phyloP scores from a whole-genome alignment of 2,888 invertebrate species.

The Lycaena phlaeas region DNA sequence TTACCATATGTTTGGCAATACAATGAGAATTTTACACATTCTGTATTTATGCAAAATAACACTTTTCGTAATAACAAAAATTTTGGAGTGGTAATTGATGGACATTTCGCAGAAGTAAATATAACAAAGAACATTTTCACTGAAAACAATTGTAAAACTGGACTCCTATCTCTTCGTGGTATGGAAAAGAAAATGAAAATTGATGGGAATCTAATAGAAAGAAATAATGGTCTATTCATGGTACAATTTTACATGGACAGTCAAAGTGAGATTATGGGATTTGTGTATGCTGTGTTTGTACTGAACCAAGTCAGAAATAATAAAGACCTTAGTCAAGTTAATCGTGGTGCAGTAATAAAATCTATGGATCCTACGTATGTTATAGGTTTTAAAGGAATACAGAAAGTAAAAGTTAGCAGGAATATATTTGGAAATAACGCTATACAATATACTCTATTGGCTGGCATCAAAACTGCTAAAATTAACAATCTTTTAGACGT shows the following conservation, averaged over 20 bases:
- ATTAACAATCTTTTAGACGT: constrained; percentile 91
- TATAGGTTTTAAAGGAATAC: constrained; percentile 93
- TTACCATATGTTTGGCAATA: constrained; percentile 97
- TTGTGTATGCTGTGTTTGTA: constrained; percentile 84
- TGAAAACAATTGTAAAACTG: constrained; percentile 86
- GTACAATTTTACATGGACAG: constrained; percentile 91
- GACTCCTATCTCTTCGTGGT: constrained; percentile 86
- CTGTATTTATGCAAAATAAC: constrained; percentile 88
- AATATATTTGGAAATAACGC: constrained; percentile 90
- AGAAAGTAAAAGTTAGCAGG: constrained; percentile 90
- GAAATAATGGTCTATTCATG: constrained; percentile 87
- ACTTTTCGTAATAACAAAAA: constrained; percentile 89
- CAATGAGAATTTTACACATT: constrained; percentile 94
- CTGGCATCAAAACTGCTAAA: constrained; percentile 91
- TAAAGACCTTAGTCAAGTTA: constrained; percentile 50
- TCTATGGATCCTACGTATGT: constrained; percentile 82
- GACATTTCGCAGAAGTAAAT: constrained; percentile 93
- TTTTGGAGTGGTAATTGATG: constrained; percentile 89
- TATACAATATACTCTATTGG: constrained; percentile 91
- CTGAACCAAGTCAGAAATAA: constrained; percentile 86
- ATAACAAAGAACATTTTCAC: constrained; percentile 88
- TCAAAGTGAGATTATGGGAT: constrained; percentile 92
- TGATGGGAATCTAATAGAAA: constrained; percentile 82
- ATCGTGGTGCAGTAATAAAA: constrained; percentile 43
- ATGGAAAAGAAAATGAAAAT: constrained; percentile 97